Conservation (phyloP, 1,140 invertebrate genomes). For the Gonatopus flavifemur region DNA sequence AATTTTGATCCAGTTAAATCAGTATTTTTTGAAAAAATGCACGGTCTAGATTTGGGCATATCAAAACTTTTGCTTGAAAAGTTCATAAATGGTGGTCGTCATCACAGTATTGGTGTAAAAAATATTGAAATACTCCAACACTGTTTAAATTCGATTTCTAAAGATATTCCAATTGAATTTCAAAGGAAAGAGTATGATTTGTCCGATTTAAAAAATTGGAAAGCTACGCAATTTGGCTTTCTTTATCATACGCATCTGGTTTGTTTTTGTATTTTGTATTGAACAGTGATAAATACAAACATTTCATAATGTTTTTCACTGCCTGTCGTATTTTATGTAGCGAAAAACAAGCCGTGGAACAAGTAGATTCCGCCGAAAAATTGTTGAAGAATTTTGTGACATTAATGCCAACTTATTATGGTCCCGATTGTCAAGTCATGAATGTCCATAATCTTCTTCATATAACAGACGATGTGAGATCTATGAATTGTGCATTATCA, state of each 20-base stretch:
- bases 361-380: slow-evolving; percentile 5
- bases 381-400: slow-evolving; percentile 2
- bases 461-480: slow-evolving; percentile 14
- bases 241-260: slow-evolving; percentile 6
- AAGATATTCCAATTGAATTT: slow-evolving; percentile 12
- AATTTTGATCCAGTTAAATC: too few relatives aligned
- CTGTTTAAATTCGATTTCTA: background rate
- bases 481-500: slow-evolving; percentile 1
- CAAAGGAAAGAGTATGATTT: slow-evolving; percentile 8
- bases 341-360: background rate
- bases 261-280: slow-evolving; percentile 11
- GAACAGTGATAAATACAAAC: slow-evolving; percentile 4
- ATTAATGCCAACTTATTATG: background rate
- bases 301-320: slow-evolving; percentile 15
- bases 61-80: background rate
- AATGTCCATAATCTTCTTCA: slow-evolving; percentile 13
- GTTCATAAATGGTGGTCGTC: background rate
- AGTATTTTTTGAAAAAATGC: background rate
- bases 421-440: background rate
- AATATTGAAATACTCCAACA: too few relatives aligned
- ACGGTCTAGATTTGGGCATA: background rate
- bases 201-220: background rate
- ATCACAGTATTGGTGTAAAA: background rate
- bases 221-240: slow-evolving; percentile 12
- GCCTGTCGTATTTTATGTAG: slow-evolving; percentile 17